Percentiles rank a stretch among this genome's conserved stretches.
Conservation (phyloP, 2,113 vertebrate species). For the Caracal caracal region DNA sequence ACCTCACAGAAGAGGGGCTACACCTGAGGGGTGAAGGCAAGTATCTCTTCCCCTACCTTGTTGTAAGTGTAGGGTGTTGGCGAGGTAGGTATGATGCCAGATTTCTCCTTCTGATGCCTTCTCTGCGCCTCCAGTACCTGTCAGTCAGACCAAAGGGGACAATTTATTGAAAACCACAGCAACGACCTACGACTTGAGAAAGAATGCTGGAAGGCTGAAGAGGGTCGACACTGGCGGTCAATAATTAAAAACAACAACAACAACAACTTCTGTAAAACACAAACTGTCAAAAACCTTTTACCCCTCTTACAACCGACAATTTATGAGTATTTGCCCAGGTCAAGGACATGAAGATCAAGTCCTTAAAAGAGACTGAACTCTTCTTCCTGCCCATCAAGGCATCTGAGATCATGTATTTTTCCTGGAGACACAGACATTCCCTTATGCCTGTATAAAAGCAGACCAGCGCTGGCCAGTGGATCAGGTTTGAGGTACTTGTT, state of each 20-base stretch:
- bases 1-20: background rate
- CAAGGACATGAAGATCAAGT: slow-evolving; percentile 3
- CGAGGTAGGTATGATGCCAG: slow-evolving; percentile 99
- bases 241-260: background rate
- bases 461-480: background rate
- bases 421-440: background rate
- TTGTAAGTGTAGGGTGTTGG: slow-evolving; percentile 99
- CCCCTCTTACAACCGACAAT: background rate
- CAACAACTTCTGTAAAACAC: background rate
- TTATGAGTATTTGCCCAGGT: background rate
- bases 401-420: background rate
- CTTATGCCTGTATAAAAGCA: background rate
- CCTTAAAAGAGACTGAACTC: background rate
- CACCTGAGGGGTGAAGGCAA: background rate
- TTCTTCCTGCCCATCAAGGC: background rate
- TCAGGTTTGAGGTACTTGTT: background rate
- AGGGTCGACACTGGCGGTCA: background rate
- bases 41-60: slow-evolving; percentile 87
- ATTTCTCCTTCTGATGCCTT: slow-evolving; percentile 99
- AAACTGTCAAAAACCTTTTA: background rate
- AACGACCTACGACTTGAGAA: background rate
- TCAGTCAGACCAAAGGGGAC: background rate
- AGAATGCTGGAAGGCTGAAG: background rate
- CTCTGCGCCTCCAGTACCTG: slow-evolving; percentile 99
- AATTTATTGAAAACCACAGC: slow-evolving; percentile 39